Base-by-base conservation (phyloP, 2,797 vertebrate species). In the Halcyon chelicuti region DNA sequence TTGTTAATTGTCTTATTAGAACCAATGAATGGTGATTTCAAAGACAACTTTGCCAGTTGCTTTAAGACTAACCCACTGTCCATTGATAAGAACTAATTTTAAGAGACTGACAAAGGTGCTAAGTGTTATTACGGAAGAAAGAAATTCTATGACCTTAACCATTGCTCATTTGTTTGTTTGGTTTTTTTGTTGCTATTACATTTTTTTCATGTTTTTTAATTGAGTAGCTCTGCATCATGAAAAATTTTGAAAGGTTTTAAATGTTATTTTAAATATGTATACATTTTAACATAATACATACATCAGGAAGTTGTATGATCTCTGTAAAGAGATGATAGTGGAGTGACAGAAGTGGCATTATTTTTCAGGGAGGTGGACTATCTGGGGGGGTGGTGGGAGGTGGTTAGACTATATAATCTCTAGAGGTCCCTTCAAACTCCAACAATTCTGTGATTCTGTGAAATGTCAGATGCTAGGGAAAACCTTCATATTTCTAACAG, bases 1-100 rank as follows among this genome's bases (percentile, higher is more conserved):
- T 94, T 89, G 42, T 22, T 88, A 87, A 93, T 93, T 94, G 95
- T 94, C 71, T 73, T 88, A 91, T 71, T 68, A 65, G 16, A 84
- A 74, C 11, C 46, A 68, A 66, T 23, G n/a, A 94, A 75, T 79
- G 47, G 31, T 1, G 21, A 33, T 82, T 93, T 91, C 61, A 86
- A 93, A 89, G 44, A 51, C 28, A 89, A 63, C 12, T 19, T 51
- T 87, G 13, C 12, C 18, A 42, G 40, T 63, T 63, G 14, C 63
- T 71, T 78, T 61, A 51, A 81, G 31, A 52, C 26, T 62, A 62
- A 81, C 44, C 19, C 31, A 66, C 51, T 73, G 49, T 9, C 91
- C 81, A 47, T 39, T 29, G 42, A 88, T 18, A 55, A 44, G 65
- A 76, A 46, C 4, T n/a, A 35, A 7, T 31, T 86, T 63, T 42